Evolutionary conservation across 1,140 invertebrate genomes (phyloP).

Genomic region (Nylanderia fulva): DNA sequence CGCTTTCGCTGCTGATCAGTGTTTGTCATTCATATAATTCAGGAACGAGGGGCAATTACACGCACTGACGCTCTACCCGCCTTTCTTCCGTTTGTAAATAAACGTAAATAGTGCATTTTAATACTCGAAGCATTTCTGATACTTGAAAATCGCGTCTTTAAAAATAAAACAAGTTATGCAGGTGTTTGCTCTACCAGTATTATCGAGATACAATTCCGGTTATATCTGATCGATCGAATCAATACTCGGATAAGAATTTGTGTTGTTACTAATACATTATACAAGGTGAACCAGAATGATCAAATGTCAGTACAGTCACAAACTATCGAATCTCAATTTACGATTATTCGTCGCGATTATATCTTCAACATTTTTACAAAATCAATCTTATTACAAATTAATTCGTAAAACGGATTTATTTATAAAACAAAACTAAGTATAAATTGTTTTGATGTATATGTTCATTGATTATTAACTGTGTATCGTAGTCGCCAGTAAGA

Average conservation of each 20-base stretch:
- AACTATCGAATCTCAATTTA: not conserved
- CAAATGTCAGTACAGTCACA: not conserved
- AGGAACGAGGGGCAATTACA: not conserved
- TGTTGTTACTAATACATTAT: not conserved
- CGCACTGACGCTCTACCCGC: not conserved
- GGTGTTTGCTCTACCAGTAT: not conserved
- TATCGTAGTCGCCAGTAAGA: no score
- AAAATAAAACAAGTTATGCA: not conserved
- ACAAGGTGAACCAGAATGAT: not conserved
- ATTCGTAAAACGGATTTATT: not conserved
- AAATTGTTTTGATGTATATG: no score
- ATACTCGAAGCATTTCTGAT: not conserved
- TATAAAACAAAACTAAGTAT: not conserved
- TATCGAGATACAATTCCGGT: not conserved
- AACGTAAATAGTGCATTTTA: not conserved
- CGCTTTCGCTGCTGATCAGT: conserved; percentile 33
- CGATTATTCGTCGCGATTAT: not conserved
- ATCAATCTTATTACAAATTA: not conserved
- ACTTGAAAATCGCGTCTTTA: not conserved
- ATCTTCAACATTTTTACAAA: not conserved
- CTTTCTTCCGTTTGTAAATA: conserved; percentile 8
- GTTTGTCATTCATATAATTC: conserved; percentile 14
- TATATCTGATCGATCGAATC: not conserved
- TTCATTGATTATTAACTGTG: no score
- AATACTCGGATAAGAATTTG: conserved; percentile 11